Evolutionary conservation across 92 coral and sea anemone genomes (phyloP).

Genomic region (Zoanthus gigantus): DNA sequence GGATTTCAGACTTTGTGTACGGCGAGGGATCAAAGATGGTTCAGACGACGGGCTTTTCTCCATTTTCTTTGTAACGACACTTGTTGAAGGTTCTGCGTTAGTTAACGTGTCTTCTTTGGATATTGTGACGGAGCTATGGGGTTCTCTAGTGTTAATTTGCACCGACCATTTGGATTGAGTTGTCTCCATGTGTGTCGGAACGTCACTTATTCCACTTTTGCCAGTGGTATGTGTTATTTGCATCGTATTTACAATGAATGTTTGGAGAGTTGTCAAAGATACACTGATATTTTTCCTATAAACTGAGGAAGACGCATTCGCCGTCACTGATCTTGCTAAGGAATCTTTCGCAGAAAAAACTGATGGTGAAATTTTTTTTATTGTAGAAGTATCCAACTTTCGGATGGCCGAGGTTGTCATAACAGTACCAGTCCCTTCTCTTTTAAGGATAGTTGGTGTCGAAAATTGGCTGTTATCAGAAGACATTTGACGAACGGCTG

Average conservation of each 20-base stretch:
- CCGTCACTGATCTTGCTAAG: neutral
- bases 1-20: neutral
- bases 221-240: too few relatives aligned
- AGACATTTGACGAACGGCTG: neutral
- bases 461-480: neutral
- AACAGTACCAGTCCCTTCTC: neutral
- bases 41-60: neutral
- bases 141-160: too few relatives aligned
- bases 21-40: neutral
- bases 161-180: too few relatives aligned
- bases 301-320: neutral
- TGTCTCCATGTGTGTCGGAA: too few relatives aligned
- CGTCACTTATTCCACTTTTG: too few relatives aligned
- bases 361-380: too few relatives aligned
- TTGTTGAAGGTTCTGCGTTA: neutral
- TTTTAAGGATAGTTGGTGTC: neutral
- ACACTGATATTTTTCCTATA: too few relatives aligned
- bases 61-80: constrained; percentile 2
- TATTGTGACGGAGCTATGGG: too few relatives aligned
- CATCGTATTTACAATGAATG: too few relatives aligned
- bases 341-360: too few relatives aligned
- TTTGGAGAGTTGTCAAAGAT: too few relatives aligned
- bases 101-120: neutral
- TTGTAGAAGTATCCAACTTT: too few relatives aligned
- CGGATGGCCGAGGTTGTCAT: neutral